Evolutionary conservation across 2,888 invertebrate genomes (phyloP), one percentile per base, ranked within the genome.

Genomic region (Azorinus chamasolen): DNA sequence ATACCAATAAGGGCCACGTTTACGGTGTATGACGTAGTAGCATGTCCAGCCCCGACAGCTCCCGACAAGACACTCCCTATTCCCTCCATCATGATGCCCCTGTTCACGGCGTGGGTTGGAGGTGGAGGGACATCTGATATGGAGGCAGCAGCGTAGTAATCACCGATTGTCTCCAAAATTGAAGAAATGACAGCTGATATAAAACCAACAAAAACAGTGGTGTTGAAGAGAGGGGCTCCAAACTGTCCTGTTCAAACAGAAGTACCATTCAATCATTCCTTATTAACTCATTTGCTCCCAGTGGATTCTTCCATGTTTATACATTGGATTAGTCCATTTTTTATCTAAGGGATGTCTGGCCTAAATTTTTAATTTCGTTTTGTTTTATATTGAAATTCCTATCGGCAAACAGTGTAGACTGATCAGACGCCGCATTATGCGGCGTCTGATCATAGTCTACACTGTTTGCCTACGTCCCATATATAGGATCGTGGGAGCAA

Each of bases 11-110:
- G 58, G 4, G 85, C 84, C 18, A 87, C 78, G 57, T 85, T 83
- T 1, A 79, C 77, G 32, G 87, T 88, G 55, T 83, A 87, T 10
- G 88, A 88, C 12, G 89, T 87, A 0, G 88, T 88, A 20, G 86
- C 88, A 57, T 88, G 88, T 0, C 86, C 86, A 0, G 84, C 87
- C 6, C 88, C 89, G 24, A 88, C 68, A 5, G 85, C 70, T 2
- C 88, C 89, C 1, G 87, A 86, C 20, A 88, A 37, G 1, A 88
- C 70, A 58, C 88, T 85, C 1, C 87, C 85, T 2, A 88, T 10
- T 0, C 80, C 80, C 55, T 89, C 89, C 18, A 88, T 41, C 1
- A 89, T 64, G 16, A 89, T 86, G 0, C 88, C 89, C 20, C 89
- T 69, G 62, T 86, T 88, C 1, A 88, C 83, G 5, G 89, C 89